Conservation (phyloP, 2,888 invertebrate species). For the Eremobia ochroleuca region DNA sequence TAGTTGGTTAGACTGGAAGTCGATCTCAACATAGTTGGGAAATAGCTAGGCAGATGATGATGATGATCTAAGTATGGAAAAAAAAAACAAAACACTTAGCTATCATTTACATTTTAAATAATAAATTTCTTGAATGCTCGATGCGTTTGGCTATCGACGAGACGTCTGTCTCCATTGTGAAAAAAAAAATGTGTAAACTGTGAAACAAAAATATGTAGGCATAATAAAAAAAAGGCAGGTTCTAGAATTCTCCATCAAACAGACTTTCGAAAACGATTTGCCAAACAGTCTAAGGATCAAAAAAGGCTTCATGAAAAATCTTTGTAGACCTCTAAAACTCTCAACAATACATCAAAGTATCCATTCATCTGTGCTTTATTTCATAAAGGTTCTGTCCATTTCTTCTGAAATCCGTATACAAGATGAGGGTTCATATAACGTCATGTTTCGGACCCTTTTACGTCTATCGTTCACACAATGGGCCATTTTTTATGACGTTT, state of each 20-base stretch:
- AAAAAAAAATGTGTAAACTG: too few relatives aligned
- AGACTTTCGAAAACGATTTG: neutral
- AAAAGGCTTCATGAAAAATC: neutral
- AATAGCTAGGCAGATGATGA: too few relatives aligned
- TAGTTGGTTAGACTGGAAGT: too few relatives aligned
- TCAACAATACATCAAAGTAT: slow-evolving; percentile 30
- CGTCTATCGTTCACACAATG: slow-evolving; percentile 44
- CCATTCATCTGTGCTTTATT: slow-evolving; percentile 29
- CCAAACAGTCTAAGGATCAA: neutral
- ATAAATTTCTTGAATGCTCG: too few relatives aligned
- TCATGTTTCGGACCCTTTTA: slow-evolving; percentile 45
- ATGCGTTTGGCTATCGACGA: too few relatives aligned
- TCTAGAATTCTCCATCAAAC: neutral
- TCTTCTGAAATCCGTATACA: slow-evolving; percentile 10
- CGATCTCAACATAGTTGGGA: too few relatives aligned
- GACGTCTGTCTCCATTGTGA: too few relatives aligned
- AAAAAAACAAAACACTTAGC: too few relatives aligned
- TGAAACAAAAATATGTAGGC: neutral
- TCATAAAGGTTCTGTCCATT: slow-evolving; percentile 18
- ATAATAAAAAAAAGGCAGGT: neutral
- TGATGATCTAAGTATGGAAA: too few relatives aligned
- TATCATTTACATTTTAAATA: too few relatives aligned
- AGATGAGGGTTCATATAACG: slow-evolving; percentile 50
- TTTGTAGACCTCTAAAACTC: neutral
- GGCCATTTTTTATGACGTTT: slow-evolving; percentile 40